Percentiles rank a stretch among this genome's conserved stretches.
Conservation (phyloP, 2,797 vertebrate genomes). For the Erethizon dorsatum region DNA sequence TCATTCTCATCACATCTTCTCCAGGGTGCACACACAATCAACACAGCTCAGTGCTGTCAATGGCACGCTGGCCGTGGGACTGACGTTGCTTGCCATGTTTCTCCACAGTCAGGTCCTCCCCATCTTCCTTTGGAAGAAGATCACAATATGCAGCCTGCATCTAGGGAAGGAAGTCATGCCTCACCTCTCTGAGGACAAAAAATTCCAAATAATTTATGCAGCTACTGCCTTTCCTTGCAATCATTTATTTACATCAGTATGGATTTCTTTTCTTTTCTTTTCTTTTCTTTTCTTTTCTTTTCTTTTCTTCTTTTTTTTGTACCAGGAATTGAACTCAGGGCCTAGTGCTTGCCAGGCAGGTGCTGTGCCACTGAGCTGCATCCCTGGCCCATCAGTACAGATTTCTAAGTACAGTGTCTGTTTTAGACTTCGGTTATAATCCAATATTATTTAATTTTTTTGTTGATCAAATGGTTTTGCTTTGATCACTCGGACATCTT, state of each 20-base stretch:
- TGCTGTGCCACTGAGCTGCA: no score
- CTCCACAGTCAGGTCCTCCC: no score
- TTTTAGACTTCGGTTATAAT: not conserved
- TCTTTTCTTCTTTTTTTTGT: no score
- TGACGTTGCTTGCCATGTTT: not conserved
- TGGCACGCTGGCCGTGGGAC: no score
- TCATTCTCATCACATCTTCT: not conserved
- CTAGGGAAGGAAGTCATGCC: accelerated
- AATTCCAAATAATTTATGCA: not conserved
- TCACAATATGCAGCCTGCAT: not conserved
- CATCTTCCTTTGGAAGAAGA: not conserved
- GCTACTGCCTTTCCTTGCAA: not conserved
- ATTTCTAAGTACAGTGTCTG: not conserved
- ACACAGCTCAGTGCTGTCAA: no score
- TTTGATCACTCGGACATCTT: not conserved
- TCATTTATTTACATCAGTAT: not conserved
- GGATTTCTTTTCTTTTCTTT: not conserved
- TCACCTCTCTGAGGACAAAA: not conserved
- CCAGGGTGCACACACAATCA: accelerated
- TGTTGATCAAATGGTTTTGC: not conserved
- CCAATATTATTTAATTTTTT: not conserved
- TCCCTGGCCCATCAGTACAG: not conserved
- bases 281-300: no score
- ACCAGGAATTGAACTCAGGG: no score
- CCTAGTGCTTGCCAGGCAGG: no score